phyloP scores from a whole-genome alignment of 2,113 vertebrate species.

The Sorex araneus region DNA sequence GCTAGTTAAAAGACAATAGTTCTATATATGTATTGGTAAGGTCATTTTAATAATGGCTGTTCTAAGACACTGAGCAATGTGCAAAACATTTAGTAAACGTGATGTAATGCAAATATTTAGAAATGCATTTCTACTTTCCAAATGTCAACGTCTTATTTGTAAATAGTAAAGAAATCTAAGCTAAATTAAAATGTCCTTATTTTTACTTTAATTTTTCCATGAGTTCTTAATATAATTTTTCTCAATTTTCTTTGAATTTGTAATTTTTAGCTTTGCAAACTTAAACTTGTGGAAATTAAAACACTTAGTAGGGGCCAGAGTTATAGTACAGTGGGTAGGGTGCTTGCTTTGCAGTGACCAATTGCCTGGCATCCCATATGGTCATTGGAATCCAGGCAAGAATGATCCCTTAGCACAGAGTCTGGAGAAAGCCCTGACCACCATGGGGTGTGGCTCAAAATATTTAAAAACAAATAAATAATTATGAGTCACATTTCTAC shows the following conservation, averaged over 20 bases:
- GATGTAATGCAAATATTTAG: constrained; percentile 22
- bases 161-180: background rate
- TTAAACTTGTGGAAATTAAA: background rate
- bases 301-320: background rate
- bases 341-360: too few relatives aligned
- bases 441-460: too few relatives aligned
- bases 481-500: too few relatives aligned
- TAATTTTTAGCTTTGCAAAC: constrained; percentile 13
- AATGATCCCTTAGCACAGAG: too few relatives aligned
- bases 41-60: constrained; percentile 25
- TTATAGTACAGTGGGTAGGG: too few relatives aligned
- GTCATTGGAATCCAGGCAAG: too few relatives aligned
- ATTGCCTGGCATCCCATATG: too few relatives aligned
- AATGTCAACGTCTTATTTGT: background rate
- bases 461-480: too few relatives aligned
- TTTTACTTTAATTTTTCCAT: constrained; percentile 29
- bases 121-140: background rate
- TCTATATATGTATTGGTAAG: background rate
- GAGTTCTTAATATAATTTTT: background rate
- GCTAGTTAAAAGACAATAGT: background rate
- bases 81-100: constrained; percentile 6
- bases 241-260: background rate
- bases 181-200: background rate
- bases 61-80: background rate
- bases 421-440: too few relatives aligned